Conservation (phyloP, 2,113 vertebrate genomes). For the Corydoras sp. region DNA sequence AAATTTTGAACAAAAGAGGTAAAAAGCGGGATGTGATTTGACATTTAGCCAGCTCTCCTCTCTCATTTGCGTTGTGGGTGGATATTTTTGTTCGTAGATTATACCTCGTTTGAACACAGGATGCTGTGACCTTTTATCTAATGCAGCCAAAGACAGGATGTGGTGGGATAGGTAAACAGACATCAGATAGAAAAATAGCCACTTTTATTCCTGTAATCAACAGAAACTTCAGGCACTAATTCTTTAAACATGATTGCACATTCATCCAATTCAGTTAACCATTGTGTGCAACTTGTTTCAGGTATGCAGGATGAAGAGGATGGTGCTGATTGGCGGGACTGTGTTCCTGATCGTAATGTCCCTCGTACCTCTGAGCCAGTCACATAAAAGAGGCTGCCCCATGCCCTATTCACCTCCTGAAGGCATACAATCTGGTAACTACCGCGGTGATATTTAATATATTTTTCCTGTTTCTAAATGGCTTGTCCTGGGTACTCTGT, state of each 20-base stretch:
- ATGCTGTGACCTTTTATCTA: slow-evolving; percentile 12
- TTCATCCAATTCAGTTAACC: too few relatives aligned
- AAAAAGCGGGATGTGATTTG: not conserved
- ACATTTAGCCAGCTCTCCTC: slow-evolving; percentile 9
- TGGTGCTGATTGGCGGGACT: slow-evolving; percentile 1
- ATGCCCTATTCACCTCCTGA: too few relatives aligned
- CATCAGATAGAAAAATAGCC: not conserved
- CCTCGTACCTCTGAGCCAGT: not conserved
- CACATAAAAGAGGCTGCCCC: not conserved
- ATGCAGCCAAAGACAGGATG: not conserved
- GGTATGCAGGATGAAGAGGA: slow-evolving; percentile 1
- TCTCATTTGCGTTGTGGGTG: not conserved
- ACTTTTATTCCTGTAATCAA: not conserved
- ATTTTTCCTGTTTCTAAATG: too few relatives aligned
- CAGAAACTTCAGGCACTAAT: too few relatives aligned
- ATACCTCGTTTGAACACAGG: not conserved
- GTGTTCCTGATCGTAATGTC: not conserved
- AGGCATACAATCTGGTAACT: too few relatives aligned
- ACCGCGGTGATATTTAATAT: too few relatives aligned
- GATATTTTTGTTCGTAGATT: not conserved
- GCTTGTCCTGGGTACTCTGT: too few relatives aligned
- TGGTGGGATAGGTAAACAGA: not conserved
- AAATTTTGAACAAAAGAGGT: not conserved
- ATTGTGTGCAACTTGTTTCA: not conserved
- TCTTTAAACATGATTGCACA: too few relatives aligned